Base-by-base conservation (phyloP, 2,113 vertebrate species). In the Parus major region DNA sequence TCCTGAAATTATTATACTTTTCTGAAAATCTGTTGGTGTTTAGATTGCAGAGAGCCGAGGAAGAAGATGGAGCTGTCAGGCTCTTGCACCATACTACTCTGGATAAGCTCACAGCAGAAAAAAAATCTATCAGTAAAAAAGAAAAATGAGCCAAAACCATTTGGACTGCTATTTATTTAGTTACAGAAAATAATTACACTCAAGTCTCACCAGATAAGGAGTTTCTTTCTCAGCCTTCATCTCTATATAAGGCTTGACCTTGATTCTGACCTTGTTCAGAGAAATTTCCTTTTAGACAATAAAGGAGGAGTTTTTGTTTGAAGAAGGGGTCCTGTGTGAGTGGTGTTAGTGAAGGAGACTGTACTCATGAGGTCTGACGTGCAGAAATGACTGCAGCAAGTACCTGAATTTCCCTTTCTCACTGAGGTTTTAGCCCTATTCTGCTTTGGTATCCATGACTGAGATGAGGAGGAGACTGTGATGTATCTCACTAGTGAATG, bases 61-160 rank as follows among this genome's bases (percentile, higher is more conserved):
- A 65, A 55, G 29, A 56, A 41, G 15, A 69, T 27, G 5, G 63
- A 23, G 23, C 84, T 70, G 12, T 75, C 75, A 73, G 49, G 46
- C 47, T 80, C 55, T 92, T 76, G 77, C 50, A 96, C 96, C 49
- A 63, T 95, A 70, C 24, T 79, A 89, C 88, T 92, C 96, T 89
- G 94, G 15, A 88, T 94, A 97, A 97, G 97, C 96, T 97, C 84
- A 96, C 96, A 97, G 91, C 95, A 97, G 96, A 98, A 97, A 97
- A 92, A 97, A 92, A 94, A 95, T 97, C 96, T 95, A 91, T 96
- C 96, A 97, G 92, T 97, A 97, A 96, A 98, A 96, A 96, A 87
- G 36, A 90, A 94, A 86, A 90, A 69, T 4, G 17, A 69, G 29
- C 21, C 50, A 22, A 73, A 90, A 21, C 9, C 1, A 2, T 33